A percentile compares a stretch with the other conserved stretches of the same genome.
Conservation (phyloP, 2,113 vertebrate species). For the Hypocryptadius cinnamomeus region DNA sequence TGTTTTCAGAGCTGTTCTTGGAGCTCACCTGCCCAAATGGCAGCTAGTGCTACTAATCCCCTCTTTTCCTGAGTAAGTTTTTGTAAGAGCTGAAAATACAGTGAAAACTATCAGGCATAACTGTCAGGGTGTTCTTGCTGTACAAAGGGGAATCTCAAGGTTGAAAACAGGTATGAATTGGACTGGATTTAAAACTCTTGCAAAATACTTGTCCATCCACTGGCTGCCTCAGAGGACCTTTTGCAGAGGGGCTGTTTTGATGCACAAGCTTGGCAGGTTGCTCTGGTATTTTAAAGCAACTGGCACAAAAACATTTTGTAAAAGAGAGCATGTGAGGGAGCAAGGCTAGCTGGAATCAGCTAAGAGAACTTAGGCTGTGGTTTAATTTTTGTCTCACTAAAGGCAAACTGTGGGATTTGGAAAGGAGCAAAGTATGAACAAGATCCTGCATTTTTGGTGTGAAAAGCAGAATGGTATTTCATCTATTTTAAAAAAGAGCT, state of each 20-base stretch:
- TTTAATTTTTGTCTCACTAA: constrained; percentile 39
- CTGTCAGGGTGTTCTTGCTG: not conserved
- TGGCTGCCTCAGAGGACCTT: not conserved
- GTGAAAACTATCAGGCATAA: not conserved
- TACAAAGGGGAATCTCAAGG: not conserved
- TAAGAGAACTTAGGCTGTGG: not conserved
- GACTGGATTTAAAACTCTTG: not conserved
- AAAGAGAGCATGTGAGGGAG: not conserved
- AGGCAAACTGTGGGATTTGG: constrained; percentile 28
- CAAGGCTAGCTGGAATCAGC: not conserved
- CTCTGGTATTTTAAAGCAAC: not conserved
- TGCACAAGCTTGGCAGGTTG: not conserved
- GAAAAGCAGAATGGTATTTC: constrained; percentile 24
- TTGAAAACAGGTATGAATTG: not conserved
- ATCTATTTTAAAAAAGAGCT: not conserved
- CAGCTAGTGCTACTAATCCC: not conserved
- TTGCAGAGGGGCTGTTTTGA: not conserved
- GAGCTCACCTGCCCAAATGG: not conserved
- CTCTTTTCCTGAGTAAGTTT: not conserved
- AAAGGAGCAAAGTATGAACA: not conserved
- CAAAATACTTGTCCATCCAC: not conserved
- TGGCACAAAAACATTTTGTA: not conserved
- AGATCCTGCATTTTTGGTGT: not conserved
- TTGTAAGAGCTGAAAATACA: not conserved
- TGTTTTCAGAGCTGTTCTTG: not conserved